A percentile compares a stretch with the other conserved stretches of the same genome.
phyloP scores from a whole-genome alignment of 2,113 vertebrate genomes.

The Catharus minimus region DNA sequence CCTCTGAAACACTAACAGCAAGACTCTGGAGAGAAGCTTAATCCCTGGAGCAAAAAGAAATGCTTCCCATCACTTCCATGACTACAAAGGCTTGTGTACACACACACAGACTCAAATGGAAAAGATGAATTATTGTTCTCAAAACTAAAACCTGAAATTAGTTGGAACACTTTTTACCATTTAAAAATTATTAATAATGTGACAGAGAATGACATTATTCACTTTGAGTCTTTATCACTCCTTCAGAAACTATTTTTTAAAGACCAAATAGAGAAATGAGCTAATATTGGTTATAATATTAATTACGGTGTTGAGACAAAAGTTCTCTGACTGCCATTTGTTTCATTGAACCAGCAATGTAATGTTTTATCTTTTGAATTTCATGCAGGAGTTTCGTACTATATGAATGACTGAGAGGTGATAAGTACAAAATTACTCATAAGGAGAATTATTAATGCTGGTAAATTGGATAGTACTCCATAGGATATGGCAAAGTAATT shows the following conservation, averaged over 20 bases:
- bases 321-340: neutral
- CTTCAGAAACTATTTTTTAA: neutral
- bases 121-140: neutral
- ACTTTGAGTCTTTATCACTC: neutral
- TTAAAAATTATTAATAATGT: neutral
- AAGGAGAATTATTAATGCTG: conserved; percentile 1
- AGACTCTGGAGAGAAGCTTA: neutral
- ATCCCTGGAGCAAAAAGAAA: neutral
- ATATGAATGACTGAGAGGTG: neutral
- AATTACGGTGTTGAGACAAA: neutral
- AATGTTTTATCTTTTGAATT: neutral
- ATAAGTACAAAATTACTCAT: neutral
- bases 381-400: neutral
- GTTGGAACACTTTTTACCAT: neutral
- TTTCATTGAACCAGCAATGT: neutral
- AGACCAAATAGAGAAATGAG: neutral
- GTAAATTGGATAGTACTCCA: neutral
- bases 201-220: neutral
- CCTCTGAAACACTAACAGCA: neutral
- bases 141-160: neutral
- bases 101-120: neutral
- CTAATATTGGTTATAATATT: neutral
- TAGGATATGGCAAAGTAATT: neutral
- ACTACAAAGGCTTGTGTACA: neutral
- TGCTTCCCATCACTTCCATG: neutral